phyloP scores from a whole-genome alignment of 2,888 invertebrate species.

The Hylaea fasciaria region DNA sequence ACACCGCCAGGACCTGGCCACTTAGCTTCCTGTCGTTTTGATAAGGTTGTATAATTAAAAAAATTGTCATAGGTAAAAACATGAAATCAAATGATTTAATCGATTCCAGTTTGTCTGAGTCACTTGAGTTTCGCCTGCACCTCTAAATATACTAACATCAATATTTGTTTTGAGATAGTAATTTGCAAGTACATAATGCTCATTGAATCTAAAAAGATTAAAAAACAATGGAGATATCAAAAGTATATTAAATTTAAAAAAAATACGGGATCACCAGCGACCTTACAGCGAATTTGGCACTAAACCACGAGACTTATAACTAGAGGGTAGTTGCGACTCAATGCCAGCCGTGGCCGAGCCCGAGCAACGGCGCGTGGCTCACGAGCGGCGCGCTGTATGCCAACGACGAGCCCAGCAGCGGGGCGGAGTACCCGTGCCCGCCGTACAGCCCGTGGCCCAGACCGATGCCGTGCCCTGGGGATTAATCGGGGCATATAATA shows the following conservation, averaged over 20 bases:
- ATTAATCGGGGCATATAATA: no score
- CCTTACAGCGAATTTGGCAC: constrained; percentile 63
- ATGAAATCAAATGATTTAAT: constrained; percentile 9
- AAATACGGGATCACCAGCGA: constrained; percentile 43
- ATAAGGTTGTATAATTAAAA: constrained; percentile 11
- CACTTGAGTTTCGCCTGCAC: neutral
- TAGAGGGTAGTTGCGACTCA: constrained; percentile 40
- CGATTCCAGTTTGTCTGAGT: constrained; percentile 1
- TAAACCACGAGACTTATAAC: constrained; percentile 42
- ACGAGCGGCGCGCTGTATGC: constrained; percentile 47
- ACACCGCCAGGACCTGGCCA: constrained; percentile 20
- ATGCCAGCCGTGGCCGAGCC: constrained; percentile 71
- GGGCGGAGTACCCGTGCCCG: constrained; percentile 32
- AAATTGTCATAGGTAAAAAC: constrained; percentile 15
- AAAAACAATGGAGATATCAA: constrained; percentile 19
- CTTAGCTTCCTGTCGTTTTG: constrained; percentile 14
- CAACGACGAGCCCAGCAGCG: constrained; percentile 55
- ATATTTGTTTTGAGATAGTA: no score
- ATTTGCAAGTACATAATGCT: no score
- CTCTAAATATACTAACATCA: no score
- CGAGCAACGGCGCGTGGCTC: constrained; percentile 51
- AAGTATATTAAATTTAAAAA: constrained; percentile 39
- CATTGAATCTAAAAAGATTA: neutral
- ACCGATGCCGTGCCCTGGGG: constrained; percentile 39
- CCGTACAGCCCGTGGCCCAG: constrained; percentile 36